Percentiles rank a stretch among this genome's conserved stretches.
Conservation (phyloP, 2,888 invertebrate species). For the Ochropleura leucogaster region DNA sequence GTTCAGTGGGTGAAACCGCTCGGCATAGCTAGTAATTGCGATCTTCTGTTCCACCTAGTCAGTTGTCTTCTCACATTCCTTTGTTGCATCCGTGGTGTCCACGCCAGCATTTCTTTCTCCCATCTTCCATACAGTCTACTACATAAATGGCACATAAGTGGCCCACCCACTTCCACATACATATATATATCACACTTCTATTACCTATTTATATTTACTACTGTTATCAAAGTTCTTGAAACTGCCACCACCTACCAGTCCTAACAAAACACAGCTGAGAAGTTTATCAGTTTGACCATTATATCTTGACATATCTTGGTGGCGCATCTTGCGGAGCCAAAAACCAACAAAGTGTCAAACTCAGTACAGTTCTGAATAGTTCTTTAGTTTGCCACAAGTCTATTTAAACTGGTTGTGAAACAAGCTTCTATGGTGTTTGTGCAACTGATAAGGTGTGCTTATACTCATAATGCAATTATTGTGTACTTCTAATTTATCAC, state of each 20-base stretch:
- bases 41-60: no score
- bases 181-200: not conserved
- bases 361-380: not conserved
- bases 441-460: conserved; percentile 46
- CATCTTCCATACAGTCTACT: no score
- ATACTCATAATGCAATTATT: conserved; percentile 42
- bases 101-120: no score
- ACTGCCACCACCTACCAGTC: conserved; percentile 21
- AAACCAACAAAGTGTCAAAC: not conserved
- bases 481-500: conserved; percentile 39
- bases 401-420: not conserved
- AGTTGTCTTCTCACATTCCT: no score
- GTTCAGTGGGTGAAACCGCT: no score
- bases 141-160: no score
- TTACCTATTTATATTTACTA: conserved; percentile 8
- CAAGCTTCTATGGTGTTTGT: not conserved
- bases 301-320: conserved; percentile 9
- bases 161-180: no score
- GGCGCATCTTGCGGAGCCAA: conserved; percentile 8
- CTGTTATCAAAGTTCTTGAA: conserved; percentile 26
- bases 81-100: no score
- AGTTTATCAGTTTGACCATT: conserved; percentile 1
- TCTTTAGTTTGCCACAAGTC: conserved; percentile 5
- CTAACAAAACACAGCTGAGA: conserved; percentile 39
- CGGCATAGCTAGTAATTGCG: no score